phyloP scores from a whole-genome alignment of 2,113 vertebrate genomes.

The Chelonoidis abingdonii region DNA sequence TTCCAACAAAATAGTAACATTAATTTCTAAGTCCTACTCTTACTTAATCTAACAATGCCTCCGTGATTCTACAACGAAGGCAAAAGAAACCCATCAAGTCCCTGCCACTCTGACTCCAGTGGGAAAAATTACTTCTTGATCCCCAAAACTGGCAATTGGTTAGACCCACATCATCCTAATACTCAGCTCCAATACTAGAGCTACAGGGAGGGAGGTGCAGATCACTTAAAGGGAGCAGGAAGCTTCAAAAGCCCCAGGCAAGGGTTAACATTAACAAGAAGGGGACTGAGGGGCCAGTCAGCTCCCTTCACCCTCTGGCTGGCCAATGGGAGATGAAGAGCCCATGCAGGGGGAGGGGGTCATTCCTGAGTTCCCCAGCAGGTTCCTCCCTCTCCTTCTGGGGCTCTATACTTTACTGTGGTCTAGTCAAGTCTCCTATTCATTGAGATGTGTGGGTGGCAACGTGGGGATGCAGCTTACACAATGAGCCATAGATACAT shows the following conservation, averaged over 20 bases:
- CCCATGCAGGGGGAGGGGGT: background rate
- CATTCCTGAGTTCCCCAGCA: background rate
- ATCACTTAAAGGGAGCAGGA: background rate
- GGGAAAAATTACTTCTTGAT: background rate
- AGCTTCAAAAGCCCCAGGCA: background rate
- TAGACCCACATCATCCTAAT: background rate
- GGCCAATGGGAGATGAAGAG: background rate
- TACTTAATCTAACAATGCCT: too few species aligned
- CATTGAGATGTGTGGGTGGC: background rate
- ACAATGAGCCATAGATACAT: background rate
- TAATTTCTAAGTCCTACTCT: too few species aligned
- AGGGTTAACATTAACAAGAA: background rate
- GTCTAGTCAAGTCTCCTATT: background rate
- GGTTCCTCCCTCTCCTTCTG: background rate
- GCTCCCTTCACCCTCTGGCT: background rate
- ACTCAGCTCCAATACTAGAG: background rate
- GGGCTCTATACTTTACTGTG: background rate
- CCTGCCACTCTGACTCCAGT: too few species aligned
- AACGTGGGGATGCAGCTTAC: background rate
- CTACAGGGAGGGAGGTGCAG: background rate
- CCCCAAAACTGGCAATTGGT: background rate
- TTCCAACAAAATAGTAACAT: too few species aligned
- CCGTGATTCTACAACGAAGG: too few species aligned
- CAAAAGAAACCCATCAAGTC: too few species aligned
- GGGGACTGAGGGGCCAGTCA: background rate